Evolutionary conservation across 2,888 invertebrate genomes (phyloP).

Genomic region (Mechanitis messenoides): DNA sequence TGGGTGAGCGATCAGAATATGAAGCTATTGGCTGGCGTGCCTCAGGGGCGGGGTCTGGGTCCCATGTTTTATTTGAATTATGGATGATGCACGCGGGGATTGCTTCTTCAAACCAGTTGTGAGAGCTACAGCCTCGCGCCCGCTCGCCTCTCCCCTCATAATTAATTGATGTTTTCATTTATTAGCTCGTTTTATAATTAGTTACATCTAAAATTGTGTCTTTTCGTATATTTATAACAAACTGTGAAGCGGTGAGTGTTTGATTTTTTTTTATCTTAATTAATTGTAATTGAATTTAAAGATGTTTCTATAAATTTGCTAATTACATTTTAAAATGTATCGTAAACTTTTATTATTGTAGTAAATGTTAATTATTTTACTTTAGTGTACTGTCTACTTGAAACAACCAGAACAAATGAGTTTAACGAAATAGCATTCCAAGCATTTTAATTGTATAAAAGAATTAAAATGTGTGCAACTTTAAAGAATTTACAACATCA

Average conservation of each 20-base stretch:
- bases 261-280: constrained; percentile 1
- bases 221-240: constrained; percentile 46
- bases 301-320: not conserved
- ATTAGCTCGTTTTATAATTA: constrained; percentile 70
- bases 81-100: constrained; percentile 68
- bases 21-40: constrained; percentile 68
- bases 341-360: not conserved
- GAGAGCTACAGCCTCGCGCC: constrained; percentile 66
- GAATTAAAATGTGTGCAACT: constrained; percentile 26
- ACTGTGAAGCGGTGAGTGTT: constrained; percentile 37
- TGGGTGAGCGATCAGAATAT: constrained; percentile 51
- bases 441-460: constrained; percentile 11
- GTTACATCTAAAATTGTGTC: constrained; percentile 61
- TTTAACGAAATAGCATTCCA: not conserved
- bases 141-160: constrained; percentile 70
- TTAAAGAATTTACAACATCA: constrained; percentile 31
- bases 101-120: constrained; percentile 70
- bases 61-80: constrained; percentile 76
- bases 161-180: constrained; percentile 75
- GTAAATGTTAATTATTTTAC: no score
- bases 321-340: no score
- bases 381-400: no score
- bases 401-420: no score
- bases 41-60: constrained; percentile 71
- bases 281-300: not conserved